Evolutionary conservation across 2,888 invertebrate genomes (phyloP).

Genomic region (Lycophotia porphyrea): DNA sequence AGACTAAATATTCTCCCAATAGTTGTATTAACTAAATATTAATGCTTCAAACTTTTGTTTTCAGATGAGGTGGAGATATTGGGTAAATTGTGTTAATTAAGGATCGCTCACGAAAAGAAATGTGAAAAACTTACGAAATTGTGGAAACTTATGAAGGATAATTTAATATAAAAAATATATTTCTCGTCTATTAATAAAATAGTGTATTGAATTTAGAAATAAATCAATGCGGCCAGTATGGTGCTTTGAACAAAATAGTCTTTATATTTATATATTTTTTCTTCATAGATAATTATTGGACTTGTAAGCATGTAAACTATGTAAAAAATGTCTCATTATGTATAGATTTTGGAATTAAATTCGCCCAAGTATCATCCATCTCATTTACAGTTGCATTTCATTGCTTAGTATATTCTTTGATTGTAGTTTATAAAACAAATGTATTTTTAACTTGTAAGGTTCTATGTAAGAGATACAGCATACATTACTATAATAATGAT

Average conservation of each 20-base stretch:
- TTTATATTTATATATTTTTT: constrained; percentile 72
- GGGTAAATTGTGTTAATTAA: constrained; percentile 75
- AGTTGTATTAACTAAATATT: constrained; percentile 4
- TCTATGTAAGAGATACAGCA: constrained; percentile 78
- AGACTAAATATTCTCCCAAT: neutral
- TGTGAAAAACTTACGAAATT: constrained; percentile 70
- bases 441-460: constrained; percentile 80
- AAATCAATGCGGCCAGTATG: constrained; percentile 80
- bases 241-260: constrained; percentile 83
- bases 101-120: constrained; percentile 68
- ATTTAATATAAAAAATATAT: constrained; percentile 67
- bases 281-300: constrained; percentile 66
- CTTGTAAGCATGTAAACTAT: constrained; percentile 65
- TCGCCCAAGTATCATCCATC: constrained; percentile 82
- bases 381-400: constrained; percentile 81
- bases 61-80: constrained; percentile 85
- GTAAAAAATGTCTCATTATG: constrained; percentile 60
- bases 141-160: constrained; percentile 78
- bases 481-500: constrained; percentile 74
- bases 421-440: constrained; percentile 66
- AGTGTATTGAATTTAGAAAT: constrained; percentile 69
- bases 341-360: constrained; percentile 70
- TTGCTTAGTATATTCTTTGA: constrained; percentile 81
- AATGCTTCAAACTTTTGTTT: constrained; percentile 62
- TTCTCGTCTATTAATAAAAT: constrained; percentile 69